Evolutionary conservation across 2,888 invertebrate genomes (phyloP), one percentile per base, ranked within the genome.

Genomic region (Netelia inedita): DNA sequence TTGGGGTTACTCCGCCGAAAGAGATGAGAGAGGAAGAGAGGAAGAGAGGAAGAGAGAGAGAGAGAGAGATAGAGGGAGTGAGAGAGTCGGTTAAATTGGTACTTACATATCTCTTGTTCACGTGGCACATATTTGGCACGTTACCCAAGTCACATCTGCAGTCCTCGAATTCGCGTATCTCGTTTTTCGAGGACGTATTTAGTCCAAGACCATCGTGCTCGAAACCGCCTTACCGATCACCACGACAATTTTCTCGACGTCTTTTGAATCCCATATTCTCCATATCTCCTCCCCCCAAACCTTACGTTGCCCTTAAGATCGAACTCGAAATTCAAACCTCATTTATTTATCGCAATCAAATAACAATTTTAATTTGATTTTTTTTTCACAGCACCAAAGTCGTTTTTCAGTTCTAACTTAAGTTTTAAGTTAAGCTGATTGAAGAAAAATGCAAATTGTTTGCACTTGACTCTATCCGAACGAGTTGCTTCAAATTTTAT

Each of bases 51-150:
- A 73, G 65, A 57, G 46, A 66, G 63, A 19, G 53, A 59, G 50
- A 76, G 65, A 59, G 53, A 82, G 55, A 66, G 53, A 9, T 23
- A 66, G 72, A 46, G 65, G 23, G 73, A 73, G 46, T 68, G 82
- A 79, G 75, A 79, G 87, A 90, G 87, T 88, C 87, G 89, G 89
- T 90, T 91, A 91, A 90, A 91, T 91, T 90, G 89, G 91, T 91
- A 90, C 90, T 91, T 90, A 89, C 90, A 90, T 91, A 91, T 91
- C 89, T 91, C 90, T 91, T 89, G 89, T 89, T 89, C 89, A 83
- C 88, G 89, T 88, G 91, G 90, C 91, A 91, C 90, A 91, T 91
- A 91, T 91, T 91, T 91, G 91, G 91, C 91, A 91, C 90, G 88
- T 86, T 87, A 88, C 88, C 88, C 89, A 85, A 73, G 87, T 85